Evolutionary conservation across 2,888 invertebrate genomes (phyloP), one percentile per base, ranked within the genome.

Genomic region (Drosophila antonietae): DNA sequence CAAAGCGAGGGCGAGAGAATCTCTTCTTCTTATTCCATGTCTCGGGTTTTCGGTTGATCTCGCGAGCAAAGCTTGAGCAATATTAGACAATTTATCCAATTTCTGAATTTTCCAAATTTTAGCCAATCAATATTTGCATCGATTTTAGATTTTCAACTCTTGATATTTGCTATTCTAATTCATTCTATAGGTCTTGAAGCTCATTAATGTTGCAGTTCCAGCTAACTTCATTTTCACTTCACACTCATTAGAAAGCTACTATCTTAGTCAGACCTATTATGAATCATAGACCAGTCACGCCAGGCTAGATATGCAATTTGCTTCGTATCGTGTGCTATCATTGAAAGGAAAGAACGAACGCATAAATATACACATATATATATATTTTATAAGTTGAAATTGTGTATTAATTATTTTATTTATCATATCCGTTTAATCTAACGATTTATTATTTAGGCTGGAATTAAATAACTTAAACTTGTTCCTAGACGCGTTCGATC

Each of bases 381-480:
- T 14, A 68, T n/a, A 49, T 33, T 31, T 51, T 61, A 20, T 28
- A 57, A 57, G 53, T 72, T 88, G 72, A 80, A 89, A 83, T 89
- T 81, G 86, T 88, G 86, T 85, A 84, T 88, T 89, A 85, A 76
- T 86, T 85, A 82, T 75, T 81, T 88, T 85, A 85, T 89, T 85
- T 80, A 75, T 85, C 81, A 88, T 89, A 89, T 85, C 76, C 79
- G 83, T 89, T 84, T 86, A 83, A 85, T 75, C 83, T 86, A 88
- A 89, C 86, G 85, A 72, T 85, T 84, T 89, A 83, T 88, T 87
- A 89, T 88, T 86, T 88, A 88, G 82, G 85, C 75, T 89, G 86
- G 89, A 89, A 86, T 86, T 89, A 83, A 89, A 88, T 86, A 86
- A 89, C 78, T 88, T 86, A 83, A 80, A 89, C 77, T 78, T 87